A percentile compares a stretch with the other conserved stretches of the same genome.
These are phyloP conservation scores for Puma concolor DNA, from an alignment of 2,113 vertebrate species.

Conservation along the genomic window DNA sequence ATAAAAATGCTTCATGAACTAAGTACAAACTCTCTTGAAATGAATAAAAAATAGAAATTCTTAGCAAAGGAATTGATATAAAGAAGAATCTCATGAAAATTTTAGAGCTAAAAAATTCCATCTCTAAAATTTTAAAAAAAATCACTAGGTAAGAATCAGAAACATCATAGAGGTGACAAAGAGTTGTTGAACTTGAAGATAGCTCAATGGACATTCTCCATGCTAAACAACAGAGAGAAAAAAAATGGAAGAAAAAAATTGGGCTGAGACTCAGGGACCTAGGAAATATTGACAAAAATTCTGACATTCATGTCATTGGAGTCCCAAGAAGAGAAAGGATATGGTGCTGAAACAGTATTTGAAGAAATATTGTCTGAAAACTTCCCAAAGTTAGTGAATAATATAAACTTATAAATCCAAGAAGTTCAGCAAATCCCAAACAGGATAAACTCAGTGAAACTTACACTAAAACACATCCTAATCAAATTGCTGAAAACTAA, in stretches of 20 bases:
- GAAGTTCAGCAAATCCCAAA: background rate
- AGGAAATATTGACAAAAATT: background rate
- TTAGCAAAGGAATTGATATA: background rate
- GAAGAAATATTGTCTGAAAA: background rate
- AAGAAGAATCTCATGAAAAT: background rate
- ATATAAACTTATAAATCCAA: conserved; percentile 11
- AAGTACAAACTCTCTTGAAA: background rate
- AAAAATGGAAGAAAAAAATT: background rate
- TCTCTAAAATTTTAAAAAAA: background rate
- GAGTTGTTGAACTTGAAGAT: background rate
- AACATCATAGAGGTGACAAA: background rate
- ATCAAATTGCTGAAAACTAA: conserved; percentile 24
- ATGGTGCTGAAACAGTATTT: background rate
- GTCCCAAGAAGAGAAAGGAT: background rate
- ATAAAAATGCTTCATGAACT: background rate
- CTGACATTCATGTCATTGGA: background rate
- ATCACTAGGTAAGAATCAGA: background rate
- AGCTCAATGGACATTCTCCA: background rate
- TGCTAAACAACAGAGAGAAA: background rate
- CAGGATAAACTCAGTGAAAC: background rate
- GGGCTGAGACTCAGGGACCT: background rate
- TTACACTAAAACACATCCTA: background rate
- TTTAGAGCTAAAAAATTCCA: background rate
- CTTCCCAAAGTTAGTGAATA: background rate
- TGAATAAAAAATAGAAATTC: background rate